These are phyloP conservation scores for Mellilla xanthometata DNA, from an alignment of 2,888 invertebrate species.

Conservation along the genomic window DNA sequence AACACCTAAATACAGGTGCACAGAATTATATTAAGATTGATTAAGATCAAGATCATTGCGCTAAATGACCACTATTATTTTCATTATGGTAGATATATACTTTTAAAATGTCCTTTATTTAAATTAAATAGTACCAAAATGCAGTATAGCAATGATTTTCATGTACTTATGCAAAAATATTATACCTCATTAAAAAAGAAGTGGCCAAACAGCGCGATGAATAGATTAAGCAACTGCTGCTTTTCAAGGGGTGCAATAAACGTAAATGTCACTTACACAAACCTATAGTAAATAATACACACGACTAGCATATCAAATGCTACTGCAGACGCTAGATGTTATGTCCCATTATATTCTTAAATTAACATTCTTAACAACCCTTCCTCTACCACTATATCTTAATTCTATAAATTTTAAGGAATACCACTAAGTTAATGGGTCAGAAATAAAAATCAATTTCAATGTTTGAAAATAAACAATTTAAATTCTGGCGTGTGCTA, in stretches of 20 bases:
- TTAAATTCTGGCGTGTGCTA: neutral
- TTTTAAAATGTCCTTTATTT: too few species aligned
- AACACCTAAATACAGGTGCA: constrained; percentile 41
- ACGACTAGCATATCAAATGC: constrained; percentile 72
- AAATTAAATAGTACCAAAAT: too few species aligned
- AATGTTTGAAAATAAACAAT: constrained; percentile 3
- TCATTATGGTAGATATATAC: too few species aligned
- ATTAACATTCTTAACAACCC: constrained; percentile 18
- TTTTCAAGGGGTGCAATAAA: constrained; percentile 13
- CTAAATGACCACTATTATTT: neutral
- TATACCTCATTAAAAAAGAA: too few species aligned
- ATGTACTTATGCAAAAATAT: too few species aligned
- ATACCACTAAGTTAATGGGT: neutral
- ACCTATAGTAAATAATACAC: constrained; percentile 42
- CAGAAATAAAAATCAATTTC: neutral
- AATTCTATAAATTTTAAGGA: constrained; percentile 1
- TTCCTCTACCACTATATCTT: constrained; percentile 9
- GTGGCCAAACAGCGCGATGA: too few species aligned
- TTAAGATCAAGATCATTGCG: constrained; percentile 9
- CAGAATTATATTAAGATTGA: constrained; percentile 25
- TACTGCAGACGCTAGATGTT: constrained; percentile 36
- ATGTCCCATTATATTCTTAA: constrained; percentile 21
- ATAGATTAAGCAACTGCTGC: too few species aligned
- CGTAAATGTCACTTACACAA: constrained; percentile 14
- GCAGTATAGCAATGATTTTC: too few species aligned